A percentile compares a stretch with the other conserved stretches of the same genome.
These are phyloP conservation scores for Scarus forsteni DNA, from an alignment of 2,797 vertebrate species.

Conservation along the genomic window DNA sequence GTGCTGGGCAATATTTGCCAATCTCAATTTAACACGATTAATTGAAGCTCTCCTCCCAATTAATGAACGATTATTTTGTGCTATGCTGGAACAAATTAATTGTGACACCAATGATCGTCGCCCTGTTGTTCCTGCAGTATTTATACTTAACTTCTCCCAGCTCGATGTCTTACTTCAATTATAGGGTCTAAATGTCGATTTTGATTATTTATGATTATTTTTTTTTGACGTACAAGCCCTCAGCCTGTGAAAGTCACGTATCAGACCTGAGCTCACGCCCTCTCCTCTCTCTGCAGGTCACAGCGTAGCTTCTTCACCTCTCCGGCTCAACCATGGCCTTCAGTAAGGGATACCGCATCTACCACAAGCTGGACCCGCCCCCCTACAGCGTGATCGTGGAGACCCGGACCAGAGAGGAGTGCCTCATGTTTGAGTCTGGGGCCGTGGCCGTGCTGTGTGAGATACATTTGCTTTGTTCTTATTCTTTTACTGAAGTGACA, in stretches of 20 bases:
- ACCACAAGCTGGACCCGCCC: slow-evolving; percentile 96
- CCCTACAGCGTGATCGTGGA: slow-evolving; percentile 98
- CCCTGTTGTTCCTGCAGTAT: no score
- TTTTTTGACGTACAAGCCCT: slow-evolving; percentile 10
- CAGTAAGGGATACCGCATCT: slow-evolving; percentile 98
- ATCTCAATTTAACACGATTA: no score
- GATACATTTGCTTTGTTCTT: slow-evolving; percentile 68
- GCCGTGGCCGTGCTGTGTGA: slow-evolving; percentile 99
- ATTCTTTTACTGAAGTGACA: slow-evolving; percentile 14
- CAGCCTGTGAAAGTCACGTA: background rate
- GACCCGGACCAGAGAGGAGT: slow-evolving; percentile 93
- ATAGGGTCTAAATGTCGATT: no score
- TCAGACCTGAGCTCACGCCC: slow-evolving; percentile 3
- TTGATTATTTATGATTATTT: no score
- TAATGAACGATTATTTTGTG: no score
- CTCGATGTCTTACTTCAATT: no score
- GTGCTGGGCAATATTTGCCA: no score
- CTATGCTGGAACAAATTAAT: no score
- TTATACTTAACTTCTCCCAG: no score
- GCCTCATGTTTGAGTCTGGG: slow-evolving; percentile 97
- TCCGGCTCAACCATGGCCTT: slow-evolving; percentile 90
- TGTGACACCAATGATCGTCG: no score
- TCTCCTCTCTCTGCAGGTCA: slow-evolving; percentile 61
- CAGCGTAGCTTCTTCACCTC: slow-evolving; percentile 59
- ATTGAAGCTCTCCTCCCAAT: no score